phyloP scores from a whole-genome alignment of 2,113 vertebrate genomes.

The Microcebus murinus region DNA sequence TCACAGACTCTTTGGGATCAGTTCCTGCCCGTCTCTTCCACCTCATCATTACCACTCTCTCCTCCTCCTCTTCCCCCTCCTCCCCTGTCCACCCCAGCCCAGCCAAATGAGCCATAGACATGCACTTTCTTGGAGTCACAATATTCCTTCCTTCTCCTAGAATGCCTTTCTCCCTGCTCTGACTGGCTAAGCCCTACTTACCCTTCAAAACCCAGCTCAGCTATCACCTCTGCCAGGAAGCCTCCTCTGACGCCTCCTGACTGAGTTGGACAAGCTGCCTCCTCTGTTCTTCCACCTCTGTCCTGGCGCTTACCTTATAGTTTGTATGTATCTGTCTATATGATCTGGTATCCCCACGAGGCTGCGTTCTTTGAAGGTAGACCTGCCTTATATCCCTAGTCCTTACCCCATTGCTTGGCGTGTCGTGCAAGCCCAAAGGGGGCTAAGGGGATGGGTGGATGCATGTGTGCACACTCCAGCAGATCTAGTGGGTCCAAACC shows the following conservation, averaged over 20 bases:
- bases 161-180: neutral
- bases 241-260: neutral
- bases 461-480: fast-evolving
- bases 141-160: neutral
- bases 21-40: neutral
- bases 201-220: neutral
- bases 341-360: neutral
- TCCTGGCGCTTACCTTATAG: neutral
- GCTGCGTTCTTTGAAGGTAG: neutral
- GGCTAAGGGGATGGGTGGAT: neutral
- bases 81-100: neutral
- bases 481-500: neutral
- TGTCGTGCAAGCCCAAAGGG: too few relatives aligned
- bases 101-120: fast-evolving
- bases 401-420: neutral
- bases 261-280: neutral
- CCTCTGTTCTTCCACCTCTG: neutral
- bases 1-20: neutral
- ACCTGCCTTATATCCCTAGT: neutral
- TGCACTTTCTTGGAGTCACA: neutral
- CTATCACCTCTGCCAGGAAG: neutral
- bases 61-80: neutral
- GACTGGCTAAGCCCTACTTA: neutral
- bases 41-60: neutral
- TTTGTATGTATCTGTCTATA: neutral